Percentiles rank a stretch among this genome's conserved stretches.
phyloP scores from a whole-genome alignment of 1,140 invertebrate genomes.

The Drosophila melanogaster region Release_6_plus_ISO1_MT NC_004354.4:1834001-1834500 shows the following conservation, averaged over 20 bases:
- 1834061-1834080: slow-evolving; percentile 16
- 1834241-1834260: slow-evolving; percentile 9
- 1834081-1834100: not conserved
- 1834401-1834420: too few species aligned
- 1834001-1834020: not conserved
- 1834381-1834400: too few species aligned
- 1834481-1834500: too few species aligned
- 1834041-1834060: slow-evolving; percentile 14
- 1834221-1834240: slow-evolving; percentile 29
- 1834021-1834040: slow-evolving; percentile 25
- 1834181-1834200: slow-evolving; percentile 4
- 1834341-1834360: not conserved
- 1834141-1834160: slow-evolving; percentile 22
- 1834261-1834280: slow-evolving; percentile 23
- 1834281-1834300: not conserved
- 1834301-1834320: not conserved
- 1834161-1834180: slow-evolving; percentile 32
- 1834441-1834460: too few species aligned
- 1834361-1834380: not conserved
- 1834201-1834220: slow-evolving; percentile 6
- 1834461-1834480: too few species aligned
- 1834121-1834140: not conserved
- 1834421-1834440: too few species aligned
- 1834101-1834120: slow-evolving; percentile 7
- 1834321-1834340: not conserved